Percentiles rank a stretch among this genome's conserved stretches.
Conservation (phyloP, 2,113 vertebrate species). For the Nothobranchius furzeri region DNA sequence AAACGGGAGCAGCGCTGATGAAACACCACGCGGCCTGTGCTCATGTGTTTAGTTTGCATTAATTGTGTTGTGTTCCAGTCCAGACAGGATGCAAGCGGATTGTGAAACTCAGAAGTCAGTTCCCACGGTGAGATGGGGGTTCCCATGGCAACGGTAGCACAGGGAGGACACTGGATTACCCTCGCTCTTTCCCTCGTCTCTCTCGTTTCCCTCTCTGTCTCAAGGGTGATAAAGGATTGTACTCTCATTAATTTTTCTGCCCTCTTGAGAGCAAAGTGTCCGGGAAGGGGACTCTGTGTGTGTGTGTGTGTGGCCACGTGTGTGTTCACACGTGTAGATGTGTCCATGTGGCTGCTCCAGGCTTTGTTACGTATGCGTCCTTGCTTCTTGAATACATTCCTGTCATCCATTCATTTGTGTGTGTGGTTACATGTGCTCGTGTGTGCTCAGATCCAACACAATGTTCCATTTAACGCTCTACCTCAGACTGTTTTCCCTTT, state of each 20-base stretch:
- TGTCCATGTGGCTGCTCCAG: conserved; percentile 33
- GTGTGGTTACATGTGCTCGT: neutral
- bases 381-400: conserved; percentile 63
- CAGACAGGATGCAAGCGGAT: conserved; percentile 73
- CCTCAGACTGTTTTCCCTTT: conserved; percentile 36
- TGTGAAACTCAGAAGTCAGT: conserved; percentile 72
- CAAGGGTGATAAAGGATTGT: conserved; percentile 78
- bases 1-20: conserved; percentile 20
- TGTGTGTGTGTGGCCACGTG: conserved; percentile 15
- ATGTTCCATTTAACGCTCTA: conserved; percentile 46
- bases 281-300: conserved; percentile 56
- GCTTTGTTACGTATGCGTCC: conserved; percentile 68
- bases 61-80: conserved; percentile 64
- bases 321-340: conserved; percentile 2
- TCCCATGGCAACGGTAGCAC: conserved; percentile 77
- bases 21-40: conserved; percentile 18
- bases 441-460: conserved; percentile 34
- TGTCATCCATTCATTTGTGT: conserved; percentile 57
- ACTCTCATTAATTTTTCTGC: conserved; percentile 77
- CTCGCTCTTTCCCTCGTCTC: conserved; percentile 28
- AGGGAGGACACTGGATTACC: conserved; percentile 77
- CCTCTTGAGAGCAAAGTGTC: conserved; percentile 76
- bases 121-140: conserved; percentile 77
- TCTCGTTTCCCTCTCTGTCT: conserved; percentile 55
- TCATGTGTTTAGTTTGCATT: conserved; percentile 25